A percentile compares a stretch with the other conserved stretches of the same genome.
phyloP scores from a whole-genome alignment of 2,797 vertebrate species.

The Zalophus californianus region DNA sequence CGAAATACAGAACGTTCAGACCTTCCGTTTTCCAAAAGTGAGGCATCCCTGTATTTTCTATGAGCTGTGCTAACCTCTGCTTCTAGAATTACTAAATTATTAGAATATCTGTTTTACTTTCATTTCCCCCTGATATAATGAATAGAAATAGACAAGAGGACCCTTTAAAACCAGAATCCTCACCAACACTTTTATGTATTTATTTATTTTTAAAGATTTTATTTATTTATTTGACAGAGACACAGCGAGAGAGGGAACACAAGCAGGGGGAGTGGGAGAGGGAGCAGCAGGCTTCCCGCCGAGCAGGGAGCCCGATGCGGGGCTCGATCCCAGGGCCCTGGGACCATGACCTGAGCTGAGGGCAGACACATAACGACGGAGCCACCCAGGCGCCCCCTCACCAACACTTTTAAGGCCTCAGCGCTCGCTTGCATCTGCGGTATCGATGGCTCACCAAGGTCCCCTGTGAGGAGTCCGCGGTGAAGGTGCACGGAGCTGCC shows the following conservation, averaged over 20 bases:
- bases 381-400: too few relatives aligned
- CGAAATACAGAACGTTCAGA: background rate
- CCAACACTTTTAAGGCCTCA: background rate
- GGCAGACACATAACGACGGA: too few relatives aligned
- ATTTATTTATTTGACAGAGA: too few relatives aligned
- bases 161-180: background rate
- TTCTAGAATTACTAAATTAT: background rate
- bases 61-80: background rate
- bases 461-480: background rate
- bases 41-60: background rate
- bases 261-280: too few relatives aligned
- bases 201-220: too few relatives aligned
- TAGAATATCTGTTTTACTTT: background rate
- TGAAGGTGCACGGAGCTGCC: background rate
- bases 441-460: rapidly evolving
- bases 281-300: too few relatives aligned
- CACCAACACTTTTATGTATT: background rate
- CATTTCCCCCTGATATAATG: background rate
- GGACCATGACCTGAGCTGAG: too few relatives aligned
- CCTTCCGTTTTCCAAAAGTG: background rate
- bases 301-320: too few relatives aligned
- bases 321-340: too few relatives aligned
- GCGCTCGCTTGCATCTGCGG: background rate
- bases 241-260: too few relatives aligned
- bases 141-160: background rate